Evolutionary conservation across 2,113 vertebrate species (phyloP), one percentile per base, ranked within the genome.

Genomic region (Cottus gobio): DNA sequence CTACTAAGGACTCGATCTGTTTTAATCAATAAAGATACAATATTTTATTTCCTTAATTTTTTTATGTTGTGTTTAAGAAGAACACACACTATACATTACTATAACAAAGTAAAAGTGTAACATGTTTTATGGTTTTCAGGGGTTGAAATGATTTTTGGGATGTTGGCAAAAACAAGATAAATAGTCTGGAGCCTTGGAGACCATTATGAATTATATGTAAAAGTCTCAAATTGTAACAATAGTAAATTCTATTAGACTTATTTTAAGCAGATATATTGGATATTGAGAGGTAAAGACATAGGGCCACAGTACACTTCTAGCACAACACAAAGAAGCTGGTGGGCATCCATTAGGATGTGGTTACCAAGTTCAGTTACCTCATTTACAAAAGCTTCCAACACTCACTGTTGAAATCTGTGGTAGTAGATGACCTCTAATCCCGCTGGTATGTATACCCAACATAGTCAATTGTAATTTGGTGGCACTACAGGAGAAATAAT

Each of bases 361-460:
- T 37, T 54, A 67, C 39, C n/a, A 39, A 64, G 63, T 63, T 85
- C 34, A 77, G 54, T 75, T 75, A 60, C 58, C 52, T 79, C 78
- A 76, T 74, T 84, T 75, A 65, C 56, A 75, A 76, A 85, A 30
- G 15, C 24, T 67, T 46, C 63, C 61, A 69, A 66, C 50, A 70
- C 4, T 73, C 50, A 44, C 67, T 54, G 63, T 63, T 80, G 71
- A 75, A 89, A 75, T 61, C 58, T 28, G 46, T 68, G 63, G 66
- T 80, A 85, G 85, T 60, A 85, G 85, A 87, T 81, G 77, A 89
- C 83, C 83, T 80, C 56, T 79, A 69, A 79, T 87, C 67, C 80
- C 48, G 13, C 75, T 63, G 68, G 68, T 54, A 82, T 75, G 52
- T 83, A 69, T 39, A 76, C 50, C 61, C 56, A 57, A 65, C 78